Conservation (phyloP, 2,888 invertebrate genomes). For the Cerastoderma edule region DNA sequence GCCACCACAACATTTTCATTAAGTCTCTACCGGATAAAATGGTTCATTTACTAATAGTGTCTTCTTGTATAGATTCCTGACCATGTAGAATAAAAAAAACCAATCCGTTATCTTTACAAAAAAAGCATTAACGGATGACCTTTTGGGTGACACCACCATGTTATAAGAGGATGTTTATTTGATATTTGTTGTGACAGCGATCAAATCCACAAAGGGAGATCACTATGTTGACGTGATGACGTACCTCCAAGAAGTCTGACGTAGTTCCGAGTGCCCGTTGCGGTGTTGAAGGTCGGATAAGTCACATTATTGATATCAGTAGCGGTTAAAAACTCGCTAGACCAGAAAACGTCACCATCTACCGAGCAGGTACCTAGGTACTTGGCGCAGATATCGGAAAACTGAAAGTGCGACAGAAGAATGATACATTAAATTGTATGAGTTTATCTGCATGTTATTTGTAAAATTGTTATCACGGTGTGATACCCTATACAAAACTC, state of each 20-base stretch:
- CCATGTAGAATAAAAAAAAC: too few species aligned
- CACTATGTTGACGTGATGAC: background rate
- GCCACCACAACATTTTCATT: too few species aligned
- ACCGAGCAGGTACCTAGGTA: constrained; percentile 23
- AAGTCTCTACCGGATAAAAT: too few species aligned
- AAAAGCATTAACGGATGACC: too few species aligned
- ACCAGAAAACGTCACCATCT: constrained; percentile 41
- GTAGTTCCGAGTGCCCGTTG: constrained; percentile 32
- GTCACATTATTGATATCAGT: constrained; percentile 29
- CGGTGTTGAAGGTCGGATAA: constrained; percentile 33
- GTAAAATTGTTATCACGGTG: background rate
- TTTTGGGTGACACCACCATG: too few species aligned
- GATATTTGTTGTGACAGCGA: background rate
- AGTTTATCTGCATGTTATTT: background rate
- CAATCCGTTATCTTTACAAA: too few species aligned
- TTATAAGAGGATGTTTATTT: too few species aligned
- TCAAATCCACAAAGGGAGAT: background rate
- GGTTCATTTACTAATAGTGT: background rate
- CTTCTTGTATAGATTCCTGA: background rate
- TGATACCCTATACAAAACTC: background rate
- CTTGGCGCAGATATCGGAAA: constrained; percentile 42
- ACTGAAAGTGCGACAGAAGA: constrained; percentile 22
- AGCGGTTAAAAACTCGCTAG: constrained; percentile 35
- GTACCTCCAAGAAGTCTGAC: constrained; percentile 35
- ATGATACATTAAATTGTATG: background rate